These are phyloP conservation scores for Dendroctonus valens DNA, from an alignment of 1,140 invertebrate species.

Conservation along the genomic window DNA sequence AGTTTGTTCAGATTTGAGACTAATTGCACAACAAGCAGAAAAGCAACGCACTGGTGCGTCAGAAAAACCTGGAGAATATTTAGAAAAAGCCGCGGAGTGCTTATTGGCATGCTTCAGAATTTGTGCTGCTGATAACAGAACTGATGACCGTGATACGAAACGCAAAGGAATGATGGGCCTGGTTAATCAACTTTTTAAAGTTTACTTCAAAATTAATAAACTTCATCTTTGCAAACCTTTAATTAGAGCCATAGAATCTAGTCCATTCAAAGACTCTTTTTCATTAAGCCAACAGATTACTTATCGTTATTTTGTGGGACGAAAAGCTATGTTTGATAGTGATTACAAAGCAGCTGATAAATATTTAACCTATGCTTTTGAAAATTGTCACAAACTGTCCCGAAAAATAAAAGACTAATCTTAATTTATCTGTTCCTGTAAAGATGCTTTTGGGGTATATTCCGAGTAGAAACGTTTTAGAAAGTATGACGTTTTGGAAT, in stretches of 20 bases:
- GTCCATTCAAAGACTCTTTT: constrained; percentile 85
- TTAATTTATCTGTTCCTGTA: constrained; percentile 93
- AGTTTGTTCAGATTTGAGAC: constrained; percentile 78
- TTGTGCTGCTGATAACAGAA: constrained; percentile 90
- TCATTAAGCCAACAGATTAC: constrained; percentile 86
- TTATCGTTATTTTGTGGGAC: constrained; percentile 95
- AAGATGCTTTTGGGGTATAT: constrained; percentile 95
- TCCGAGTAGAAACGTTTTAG: constrained; percentile 74
- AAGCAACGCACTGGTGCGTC: constrained; percentile 52
- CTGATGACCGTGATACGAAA: constrained; percentile 87
- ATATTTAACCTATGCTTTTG: constrained; percentile 89
- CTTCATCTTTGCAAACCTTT: constrained; percentile 95
- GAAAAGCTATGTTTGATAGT: constrained; percentile 98
- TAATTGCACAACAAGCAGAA: constrained; percentile 80
- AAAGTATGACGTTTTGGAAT: constrained; percentile 91
- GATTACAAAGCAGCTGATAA: constrained; percentile 92
- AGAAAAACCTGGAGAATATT: constrained; percentile 68
- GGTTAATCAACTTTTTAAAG: constrained; percentile 96
- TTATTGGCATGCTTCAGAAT: constrained; percentile 94
- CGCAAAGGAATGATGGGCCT: constrained; percentile 93
- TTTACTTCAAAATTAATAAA: constrained; percentile 97
- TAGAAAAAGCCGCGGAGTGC: constrained; percentile 93
- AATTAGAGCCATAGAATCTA: constrained; percentile 93
- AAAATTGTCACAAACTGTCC: constrained; percentile 80
- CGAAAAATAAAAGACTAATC: constrained; percentile 89